Evolutionary conservation across 2,797 vertebrate species (phyloP).

Genomic region (Delichon dasypus): DNA sequence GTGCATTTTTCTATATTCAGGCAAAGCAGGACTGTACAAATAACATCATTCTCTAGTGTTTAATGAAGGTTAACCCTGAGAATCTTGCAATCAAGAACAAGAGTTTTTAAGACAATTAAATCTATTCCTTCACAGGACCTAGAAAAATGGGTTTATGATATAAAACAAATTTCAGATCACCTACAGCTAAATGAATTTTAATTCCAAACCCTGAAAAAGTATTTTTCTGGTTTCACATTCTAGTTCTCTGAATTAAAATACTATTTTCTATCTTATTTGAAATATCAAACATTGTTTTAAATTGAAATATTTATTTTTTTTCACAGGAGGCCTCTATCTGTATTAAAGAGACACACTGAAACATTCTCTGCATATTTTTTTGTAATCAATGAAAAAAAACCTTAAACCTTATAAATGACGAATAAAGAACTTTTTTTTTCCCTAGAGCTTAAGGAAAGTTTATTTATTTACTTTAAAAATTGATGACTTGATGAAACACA

Average conservation of each 20-base stretch:
- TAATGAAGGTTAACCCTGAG: background rate
- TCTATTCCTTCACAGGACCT: background rate
- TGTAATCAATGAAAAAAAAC: background rate
- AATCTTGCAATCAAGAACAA: background rate
- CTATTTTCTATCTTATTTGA: background rate
- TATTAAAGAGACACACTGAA: background rate
- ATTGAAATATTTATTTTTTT: background rate
- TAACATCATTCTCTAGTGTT: background rate
- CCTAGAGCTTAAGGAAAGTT: background rate
- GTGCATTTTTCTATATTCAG: background rate
- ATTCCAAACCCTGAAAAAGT: background rate
- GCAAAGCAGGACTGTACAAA: background rate
- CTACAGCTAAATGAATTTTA: background rate
- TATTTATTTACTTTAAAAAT: conserved; percentile 28
- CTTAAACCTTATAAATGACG: background rate
- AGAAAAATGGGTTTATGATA: background rate
- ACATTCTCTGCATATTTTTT: background rate
- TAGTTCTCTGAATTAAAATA: background rate
- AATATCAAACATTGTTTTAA: background rate
- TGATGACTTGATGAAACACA: background rate
- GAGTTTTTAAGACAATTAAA: background rate
- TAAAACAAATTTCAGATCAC: background rate
- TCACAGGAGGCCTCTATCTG: background rate
- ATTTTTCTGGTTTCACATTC: background rate
- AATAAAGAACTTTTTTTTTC: background rate